A percentile compares a stretch with the other conserved stretches of the same genome.
Conservation (phyloP, 2,888 invertebrate species). For the Tiliacea aurago region DNA sequence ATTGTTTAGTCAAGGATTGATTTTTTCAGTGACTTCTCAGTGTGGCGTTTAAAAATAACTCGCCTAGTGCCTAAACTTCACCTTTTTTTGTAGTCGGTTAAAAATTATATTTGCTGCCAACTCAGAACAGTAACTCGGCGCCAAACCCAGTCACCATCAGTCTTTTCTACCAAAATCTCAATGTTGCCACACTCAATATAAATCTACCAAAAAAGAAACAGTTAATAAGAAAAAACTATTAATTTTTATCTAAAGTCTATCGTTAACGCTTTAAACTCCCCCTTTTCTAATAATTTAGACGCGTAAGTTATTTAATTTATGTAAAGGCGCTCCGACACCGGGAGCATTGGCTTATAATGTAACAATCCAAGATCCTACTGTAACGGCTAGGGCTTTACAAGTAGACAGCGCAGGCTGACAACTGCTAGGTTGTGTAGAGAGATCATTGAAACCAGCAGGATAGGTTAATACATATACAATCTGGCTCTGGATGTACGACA, state of each 20-base stretch:
- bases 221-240: slow-evolving; percentile 52
- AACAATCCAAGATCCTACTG: neutral
- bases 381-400: no score
- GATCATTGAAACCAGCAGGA: neutral
- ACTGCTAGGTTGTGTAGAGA: no score
- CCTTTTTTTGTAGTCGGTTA: no score
- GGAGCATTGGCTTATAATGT: neutral
- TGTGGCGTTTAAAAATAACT: no score
- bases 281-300: slow-evolving; percentile 23
- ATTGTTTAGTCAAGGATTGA: no score
- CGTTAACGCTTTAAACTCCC: slow-evolving; percentile 28
- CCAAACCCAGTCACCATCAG: slow-evolving; percentile 37
- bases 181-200: slow-evolving; percentile 61
- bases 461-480: neutral
- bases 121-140: neutral
- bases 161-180: slow-evolving; percentile 55
- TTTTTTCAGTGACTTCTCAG: no score
- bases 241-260: slow-evolving; percentile 41
- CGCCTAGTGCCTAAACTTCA: no score
- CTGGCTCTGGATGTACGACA: no score
- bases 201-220: slow-evolving; percentile 60
- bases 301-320: neutral
- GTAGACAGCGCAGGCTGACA: neutral
- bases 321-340: neutral
- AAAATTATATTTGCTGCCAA: neutral